Base-by-base conservation (phyloP, 2,113 vertebrate genomes). In the Anarrhichthys ocellatus region DNA sequence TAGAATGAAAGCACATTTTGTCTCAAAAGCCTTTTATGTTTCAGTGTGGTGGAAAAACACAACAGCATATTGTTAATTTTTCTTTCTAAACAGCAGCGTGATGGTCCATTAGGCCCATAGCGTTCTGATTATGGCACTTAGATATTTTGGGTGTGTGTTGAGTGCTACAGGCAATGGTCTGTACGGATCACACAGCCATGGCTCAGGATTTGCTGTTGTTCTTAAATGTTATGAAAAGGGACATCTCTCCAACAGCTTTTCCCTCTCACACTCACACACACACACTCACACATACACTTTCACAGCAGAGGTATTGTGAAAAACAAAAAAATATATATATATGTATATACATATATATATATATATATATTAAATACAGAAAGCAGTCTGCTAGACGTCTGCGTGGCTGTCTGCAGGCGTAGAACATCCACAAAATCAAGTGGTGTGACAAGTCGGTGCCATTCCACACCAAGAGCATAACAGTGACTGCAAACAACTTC, bases 401-500 rank as follows among this genome's bases (percentile, higher is more conserved):
- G 34, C 38, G 7, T 79, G 17, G n/a, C 75, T 79, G 40, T 85
- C 81, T 83, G 75, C 63, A 85, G 59, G 77, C 56, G 5, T 34
- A 68, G 32, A 85, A 68, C 83, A 83, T 62, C 64, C 46, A 74
- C 81, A 76, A 64, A 87, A 80, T 82, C 76, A 71, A 87, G 66
- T 81, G 69, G 22, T 63, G n/a, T 89, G 86, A 92, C 82, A 90
- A 74, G 84, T 81, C 74, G 58, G 82, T 48, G 80, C 81, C 73
- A 74, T 52, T 58, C 40, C 81, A 88, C 86, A 82, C 76, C 77
- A 65, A 85, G 13, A 29, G 72, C 64, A 65, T 27, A 56, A 78
- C 50, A 68, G 68, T 32, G 24, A 63, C 74, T 5, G 48, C 65
- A 72, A 89, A 86, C 70, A 81, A 69, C 86, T 82, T 85, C 83